These are phyloP conservation scores for Pachypanchax playfairii DNA, from an alignment of 2,113 vertebrate species.

Conservation along the genomic window DNA sequence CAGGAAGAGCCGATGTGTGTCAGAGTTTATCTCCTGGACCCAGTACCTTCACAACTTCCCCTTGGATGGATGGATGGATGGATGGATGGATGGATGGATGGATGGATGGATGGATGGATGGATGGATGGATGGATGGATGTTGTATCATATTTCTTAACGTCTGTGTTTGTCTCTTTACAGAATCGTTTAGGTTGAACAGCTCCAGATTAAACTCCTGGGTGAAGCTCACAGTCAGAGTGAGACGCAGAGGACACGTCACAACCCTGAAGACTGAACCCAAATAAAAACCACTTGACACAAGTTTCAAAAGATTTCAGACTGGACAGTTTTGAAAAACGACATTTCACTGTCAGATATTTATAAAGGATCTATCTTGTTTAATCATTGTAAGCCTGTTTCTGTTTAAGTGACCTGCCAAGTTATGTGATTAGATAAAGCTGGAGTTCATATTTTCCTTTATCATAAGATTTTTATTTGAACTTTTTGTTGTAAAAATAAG, in stretches of 20 bases:
- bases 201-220: constrained; percentile 69
- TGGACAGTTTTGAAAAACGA: not conserved
- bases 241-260: constrained; percentile 67
- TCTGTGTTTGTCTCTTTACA: constrained; percentile 60
- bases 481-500: too few relatives aligned
- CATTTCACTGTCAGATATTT: not conserved
- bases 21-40: too few relatives aligned
- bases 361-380: not conserved
- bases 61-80: too few relatives aligned
- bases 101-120: too few relatives aligned
- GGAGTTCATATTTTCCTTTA: not conserved
- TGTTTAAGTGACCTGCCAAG: not conserved
- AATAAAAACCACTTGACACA: constrained; percentile 4
- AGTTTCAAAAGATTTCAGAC: not conserved
- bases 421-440: not conserved
- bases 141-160: too few relatives aligned
- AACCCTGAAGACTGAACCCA: constrained; percentile 50
- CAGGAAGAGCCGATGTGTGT: too few relatives aligned
- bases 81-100: too few relatives aligned
- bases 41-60: too few relatives aligned
- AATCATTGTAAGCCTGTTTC: not conserved
- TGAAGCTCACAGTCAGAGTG: constrained; percentile 75
- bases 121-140: too few relatives aligned
- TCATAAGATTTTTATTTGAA: too few relatives aligned
- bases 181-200: constrained; percentile 79